Percentiles rank a stretch among this genome's conserved stretches.
These are phyloP conservation scores for Neosalanx taihuensis DNA, from an alignment of 2,797 vertebrate species.

Conservation along the genomic window DNA sequence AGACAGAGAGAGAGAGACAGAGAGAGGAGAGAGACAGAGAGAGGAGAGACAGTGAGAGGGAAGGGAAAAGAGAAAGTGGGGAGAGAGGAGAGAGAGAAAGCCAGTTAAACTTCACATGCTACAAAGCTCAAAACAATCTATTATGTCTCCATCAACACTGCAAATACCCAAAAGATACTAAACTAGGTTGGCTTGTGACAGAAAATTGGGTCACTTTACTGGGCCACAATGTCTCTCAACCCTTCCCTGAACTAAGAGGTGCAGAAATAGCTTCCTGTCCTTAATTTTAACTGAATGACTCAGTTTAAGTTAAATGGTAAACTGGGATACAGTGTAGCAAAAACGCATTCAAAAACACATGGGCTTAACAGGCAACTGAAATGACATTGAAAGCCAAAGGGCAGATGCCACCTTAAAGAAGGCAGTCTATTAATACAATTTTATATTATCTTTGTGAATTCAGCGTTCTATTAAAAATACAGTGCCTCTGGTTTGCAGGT, in stretches of 20 bases:
- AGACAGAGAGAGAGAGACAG: constrained; percentile 12
- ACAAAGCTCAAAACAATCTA: not conserved
- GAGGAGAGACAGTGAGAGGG: constrained; percentile 9
- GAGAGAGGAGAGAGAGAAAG: not conserved
- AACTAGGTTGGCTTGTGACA: not conserved
- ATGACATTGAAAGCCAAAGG: too few relatives aligned
- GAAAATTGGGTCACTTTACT: constrained; percentile 37
- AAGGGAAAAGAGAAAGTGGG: not conserved
- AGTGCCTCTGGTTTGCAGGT: not conserved
- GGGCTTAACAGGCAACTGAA: too few relatives aligned
- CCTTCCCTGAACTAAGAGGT: not conserved
- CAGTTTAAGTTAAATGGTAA: too few relatives aligned
- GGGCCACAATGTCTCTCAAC: constrained; percentile 22
- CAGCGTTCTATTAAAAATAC: not conserved
- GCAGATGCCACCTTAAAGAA: too few relatives aligned
- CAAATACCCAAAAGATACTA: not conserved
- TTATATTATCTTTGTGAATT: too few relatives aligned
- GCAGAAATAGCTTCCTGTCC: not conserved
- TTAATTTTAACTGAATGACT: not conserved
- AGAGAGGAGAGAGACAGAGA: constrained; percentile 6
- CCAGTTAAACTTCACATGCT: not conserved
- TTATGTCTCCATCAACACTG: too few relatives aligned
- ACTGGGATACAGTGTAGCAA: too few relatives aligned
- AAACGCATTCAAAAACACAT: too few relatives aligned
- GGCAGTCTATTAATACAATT: too few relatives aligned